Base-by-base conservation (phyloP, 1,140 invertebrate genomes). In the Cyrtorhinus lividipennis region DNA sequence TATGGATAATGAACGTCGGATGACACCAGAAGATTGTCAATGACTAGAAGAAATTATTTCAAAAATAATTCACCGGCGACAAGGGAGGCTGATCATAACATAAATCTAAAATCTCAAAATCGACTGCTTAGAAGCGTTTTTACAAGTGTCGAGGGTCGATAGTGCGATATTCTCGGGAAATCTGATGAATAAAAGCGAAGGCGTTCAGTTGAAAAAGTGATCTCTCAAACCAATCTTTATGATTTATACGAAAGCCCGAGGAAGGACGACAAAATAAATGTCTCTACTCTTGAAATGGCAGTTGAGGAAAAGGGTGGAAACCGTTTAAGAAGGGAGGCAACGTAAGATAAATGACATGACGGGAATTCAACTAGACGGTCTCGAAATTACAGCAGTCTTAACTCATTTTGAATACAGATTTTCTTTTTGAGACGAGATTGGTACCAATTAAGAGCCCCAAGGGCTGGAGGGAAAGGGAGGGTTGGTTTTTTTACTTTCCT, bases 401-500 rank as follows among this genome's bases (percentile, higher is more conserved):
- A 59, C 58, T 59, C 58, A 59, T 59, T 53, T 59, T 27, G 58
- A 59, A 59, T 59, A 59, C 58, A 59, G 58, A 59, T 59, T 59
- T 59, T 26, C 24, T 26, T 27, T 18, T 59, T 30, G 58, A 59
- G 58, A 30, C 24, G 58, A 59, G 58, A 59, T 59, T 59, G 58
- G 58, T 59, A 59, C 58, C n/a, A 59, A 59, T 59, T 59, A 59
- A 59, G 58, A 30, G 58, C 12, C 8, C 10, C 8, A n/a, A 56
- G 22, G 5, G 53, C 10, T 20, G 53, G 18, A 24, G 20, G 56
- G 56, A 26, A 8, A 24, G 15, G 24, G 3, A 26, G 25, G 58
- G n/a, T 27, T 20, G 8, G 3, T 59, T 59, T 59, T 59, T 59
- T 59, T 59, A 30, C 26, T 22, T 26, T 59, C 58, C 38, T 30